Percentiles rank a stretch among this genome's conserved stretches.
phyloP scores from a whole-genome alignment of 2,888 invertebrate genomes.

The Bugula neritina region DNA sequence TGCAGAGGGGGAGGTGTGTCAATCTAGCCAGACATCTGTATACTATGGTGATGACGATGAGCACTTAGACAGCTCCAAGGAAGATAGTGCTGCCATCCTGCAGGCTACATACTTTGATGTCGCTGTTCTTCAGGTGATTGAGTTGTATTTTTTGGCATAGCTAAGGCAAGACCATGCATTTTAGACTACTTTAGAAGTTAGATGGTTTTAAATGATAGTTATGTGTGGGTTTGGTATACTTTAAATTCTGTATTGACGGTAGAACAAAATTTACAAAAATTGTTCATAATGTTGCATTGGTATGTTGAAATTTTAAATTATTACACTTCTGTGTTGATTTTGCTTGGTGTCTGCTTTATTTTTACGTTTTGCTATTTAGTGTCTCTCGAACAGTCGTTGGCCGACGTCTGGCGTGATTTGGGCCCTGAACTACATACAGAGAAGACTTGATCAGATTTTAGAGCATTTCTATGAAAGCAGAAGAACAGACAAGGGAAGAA shows the following conservation, averaged over 20 bases:
- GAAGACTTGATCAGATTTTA: constrained; percentile 39
- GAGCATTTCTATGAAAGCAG: constrained; percentile 72
- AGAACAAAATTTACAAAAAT: too few relatives aligned
- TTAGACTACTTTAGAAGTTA: too few relatives aligned
- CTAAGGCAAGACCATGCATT: too few relatives aligned
- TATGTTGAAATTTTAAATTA: too few relatives aligned
- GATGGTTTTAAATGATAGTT: too few relatives aligned
- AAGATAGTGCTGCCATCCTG: constrained; percentile 37
- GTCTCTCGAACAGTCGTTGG: constrained; percentile 94
- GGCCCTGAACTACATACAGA: constrained; percentile 72
- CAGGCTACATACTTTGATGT: constrained; percentile 90
- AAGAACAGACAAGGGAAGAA: constrained; percentile 72
- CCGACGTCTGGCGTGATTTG: constrained; percentile 96
- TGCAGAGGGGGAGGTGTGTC: too few relatives aligned
- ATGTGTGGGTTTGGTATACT: too few relatives aligned
- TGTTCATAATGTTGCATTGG: too few relatives aligned
- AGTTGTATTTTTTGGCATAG: too few relatives aligned
- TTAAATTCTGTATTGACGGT: too few relatives aligned
- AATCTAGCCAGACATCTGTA: constrained; percentile 1
- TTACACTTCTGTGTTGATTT: too few relatives aligned
- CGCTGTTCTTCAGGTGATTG: constrained; percentile 69
- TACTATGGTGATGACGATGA: constrained; percentile 5
- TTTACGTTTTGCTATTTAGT: constrained; percentile 48
- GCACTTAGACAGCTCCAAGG: not conserved
- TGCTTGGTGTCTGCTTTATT: too few relatives aligned